A percentile compares a stretch with the other conserved stretches of the same genome.
phyloP scores from a whole-genome alignment of 2,888 invertebrate species.

The Dolichomitus sp. region DNA sequence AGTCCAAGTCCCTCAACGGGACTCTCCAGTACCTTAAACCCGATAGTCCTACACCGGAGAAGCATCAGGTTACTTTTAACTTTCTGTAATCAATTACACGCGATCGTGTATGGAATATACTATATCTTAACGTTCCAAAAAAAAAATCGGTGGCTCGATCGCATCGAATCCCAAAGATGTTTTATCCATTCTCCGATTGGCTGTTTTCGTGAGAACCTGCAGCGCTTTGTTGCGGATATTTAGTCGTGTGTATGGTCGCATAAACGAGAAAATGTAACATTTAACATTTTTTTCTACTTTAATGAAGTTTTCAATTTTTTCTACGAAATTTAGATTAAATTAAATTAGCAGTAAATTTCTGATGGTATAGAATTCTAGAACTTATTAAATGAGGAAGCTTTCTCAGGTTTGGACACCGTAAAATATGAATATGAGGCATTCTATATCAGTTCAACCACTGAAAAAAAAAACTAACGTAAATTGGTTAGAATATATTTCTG shows the following conservation, averaged over 20 bases:
- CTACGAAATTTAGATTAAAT: no score
- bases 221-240: not conserved
- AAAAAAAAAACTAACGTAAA: no score
- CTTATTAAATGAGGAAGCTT: no score
- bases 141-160: not conserved
- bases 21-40: constrained; percentile 3
- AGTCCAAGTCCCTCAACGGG: constrained; percentile 17
- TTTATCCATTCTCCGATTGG: constrained; percentile 3
- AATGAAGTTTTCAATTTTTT: no score
- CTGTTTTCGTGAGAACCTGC: not conserved
- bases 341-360: no score
- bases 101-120: constrained; percentile 28
- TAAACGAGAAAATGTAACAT: not conserved
- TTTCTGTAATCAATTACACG: constrained; percentile 49
- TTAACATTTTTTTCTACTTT: no score
- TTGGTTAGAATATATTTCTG: no score
- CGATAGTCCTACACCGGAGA: constrained; percentile 21
- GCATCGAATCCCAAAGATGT: not conserved
- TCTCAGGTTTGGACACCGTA: no score
- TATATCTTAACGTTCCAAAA: not conserved
- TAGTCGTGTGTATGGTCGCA: not conserved
- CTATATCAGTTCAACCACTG: no score
- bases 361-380: no score
- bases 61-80: constrained; percentile 33
- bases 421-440: no score